phyloP scores from a whole-genome alignment of 1,140 invertebrate genomes.

The Euura lappo region DNA sequence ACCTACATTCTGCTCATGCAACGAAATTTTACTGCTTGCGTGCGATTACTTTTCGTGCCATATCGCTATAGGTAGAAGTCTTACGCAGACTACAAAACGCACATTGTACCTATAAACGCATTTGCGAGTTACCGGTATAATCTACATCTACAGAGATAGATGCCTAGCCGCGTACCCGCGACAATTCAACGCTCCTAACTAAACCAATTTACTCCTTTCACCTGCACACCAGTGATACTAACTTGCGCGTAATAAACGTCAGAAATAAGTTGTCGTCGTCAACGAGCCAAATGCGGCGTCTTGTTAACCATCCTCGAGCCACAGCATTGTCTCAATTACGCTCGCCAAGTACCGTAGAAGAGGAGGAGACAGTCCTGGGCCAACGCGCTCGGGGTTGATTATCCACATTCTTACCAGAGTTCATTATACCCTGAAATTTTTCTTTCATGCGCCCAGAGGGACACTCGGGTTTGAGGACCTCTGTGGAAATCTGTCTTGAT shows the following conservation, averaged over 20 bases:
- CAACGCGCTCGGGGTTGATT: constrained; percentile 20
- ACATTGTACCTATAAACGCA: no score
- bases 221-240: background rate
- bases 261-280: constrained; percentile 9
- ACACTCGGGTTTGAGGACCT: no score
- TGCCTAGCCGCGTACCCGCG: background rate
- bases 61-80: background rate
- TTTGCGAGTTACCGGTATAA: no score
- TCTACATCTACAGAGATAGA: no score
- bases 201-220: background rate
- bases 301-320: constrained; percentile 17
- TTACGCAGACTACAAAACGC: no score
- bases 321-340: constrained; percentile 26
- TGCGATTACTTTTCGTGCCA: background rate
- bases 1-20: background rate
- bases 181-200: background rate
- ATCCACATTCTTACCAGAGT: constrained; percentile 23
- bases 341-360: constrained; percentile 12
- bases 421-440: constrained; percentile 7
- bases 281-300: constrained; percentile 16
- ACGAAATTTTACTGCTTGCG: background rate
- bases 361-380: background rate
- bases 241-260: background rate
- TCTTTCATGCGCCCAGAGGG: no score
- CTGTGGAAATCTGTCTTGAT: no score